Base-by-base conservation (phyloP, 2,113 vertebrate genomes). In the Canis aureus region DNA sequence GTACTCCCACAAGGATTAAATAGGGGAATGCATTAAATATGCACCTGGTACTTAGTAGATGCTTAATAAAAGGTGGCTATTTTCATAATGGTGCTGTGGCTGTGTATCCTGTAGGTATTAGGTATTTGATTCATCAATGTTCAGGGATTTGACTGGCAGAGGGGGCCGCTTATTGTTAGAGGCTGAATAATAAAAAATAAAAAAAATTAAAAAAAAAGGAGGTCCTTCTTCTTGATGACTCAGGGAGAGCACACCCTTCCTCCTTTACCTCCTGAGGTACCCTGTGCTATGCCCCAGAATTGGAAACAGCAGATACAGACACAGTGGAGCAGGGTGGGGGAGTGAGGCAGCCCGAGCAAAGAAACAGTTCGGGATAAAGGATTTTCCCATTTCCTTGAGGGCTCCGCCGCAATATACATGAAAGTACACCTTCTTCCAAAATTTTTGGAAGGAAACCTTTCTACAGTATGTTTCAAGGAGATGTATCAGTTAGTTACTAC, bases 381-480 rank as follows among this genome's bases (percentile, higher is more conserved):
- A 38, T 69, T 86, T 84, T 60, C 80, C 51, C 59, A 20, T 62
- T 73, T 66, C n/a, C 79, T 49, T 87, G 62, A 66, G 12, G 57
- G 25, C 64, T 86, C 94, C 89, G 78, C 53, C 59, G 1, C 64
- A 89, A 11, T 74, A 85, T 79, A 69, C 66, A 57, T 23, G 10
- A 57, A 92, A 62, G 55, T 49, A 83, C n/a, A 89, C 25, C 55
- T 94, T 84, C 80, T 78, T 59, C 55, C 64, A 27, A 81, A 74
- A 87, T 67, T 93, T 94, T 32, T 51, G 27, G 60, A 84, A 83
- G 60, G 89, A 78, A 95, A 57, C 78, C 19, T 79, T 95, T 73
- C 57, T 89, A 51, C 8, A 49, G 23, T 76, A 53, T 69, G 51
- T 87, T 79, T 90, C 49, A 15, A 27, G n/a, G 64, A 51, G 12